phyloP scores from a whole-genome alignment of 2,797 vertebrate genomes.

The Chaenodraco wilsoni region DNA sequence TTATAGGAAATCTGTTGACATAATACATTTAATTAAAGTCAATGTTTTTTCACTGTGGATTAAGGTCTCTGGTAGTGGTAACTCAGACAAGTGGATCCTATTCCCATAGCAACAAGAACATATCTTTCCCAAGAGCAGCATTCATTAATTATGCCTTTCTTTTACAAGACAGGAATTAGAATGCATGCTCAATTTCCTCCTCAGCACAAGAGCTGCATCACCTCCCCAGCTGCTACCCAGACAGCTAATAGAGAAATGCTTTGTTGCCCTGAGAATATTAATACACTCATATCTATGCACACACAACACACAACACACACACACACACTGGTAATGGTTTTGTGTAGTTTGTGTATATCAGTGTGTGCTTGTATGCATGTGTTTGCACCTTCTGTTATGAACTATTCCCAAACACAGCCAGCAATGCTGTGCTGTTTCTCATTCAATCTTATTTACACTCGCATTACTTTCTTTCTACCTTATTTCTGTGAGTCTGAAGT shows the following conservation, averaged over 20 bases:
- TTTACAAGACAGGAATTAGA: slow-evolving; percentile 80
- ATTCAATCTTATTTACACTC: slow-evolving; percentile 46
- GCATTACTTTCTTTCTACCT: slow-evolving; percentile 48
- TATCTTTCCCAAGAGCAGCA: slow-evolving; percentile 78
- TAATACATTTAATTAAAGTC: no score
- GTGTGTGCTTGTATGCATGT: slow-evolving; percentile 30
- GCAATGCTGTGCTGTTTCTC: slow-evolving; percentile 31
- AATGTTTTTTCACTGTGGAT: background rate
- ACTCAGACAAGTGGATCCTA: slow-evolving; percentile 78
- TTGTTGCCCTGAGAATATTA: slow-evolving; percentile 74
- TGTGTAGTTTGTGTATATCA: slow-evolving; percentile 46
- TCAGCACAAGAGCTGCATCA: slow-evolving; percentile 71
- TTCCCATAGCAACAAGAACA: slow-evolving; percentile 84
- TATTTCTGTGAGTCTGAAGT: slow-evolving; percentile 54
- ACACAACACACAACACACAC: slow-evolving; percentile 48
- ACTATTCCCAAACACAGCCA: slow-evolving; percentile 51
- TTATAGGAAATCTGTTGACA: no score
- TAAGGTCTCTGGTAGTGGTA: slow-evolving; percentile 67
- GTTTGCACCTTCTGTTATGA: slow-evolving; percentile 57
- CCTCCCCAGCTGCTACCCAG: slow-evolving; percentile 77
- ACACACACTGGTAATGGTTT: slow-evolving; percentile 50
- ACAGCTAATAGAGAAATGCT: slow-evolving; percentile 73
- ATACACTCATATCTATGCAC: slow-evolving; percentile 71
- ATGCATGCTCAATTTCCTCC: slow-evolving; percentile 81
- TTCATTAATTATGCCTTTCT: slow-evolving; percentile 82